Conservation (phyloP, 2,113 vertebrate species). For the Alectura lathami region DNA sequence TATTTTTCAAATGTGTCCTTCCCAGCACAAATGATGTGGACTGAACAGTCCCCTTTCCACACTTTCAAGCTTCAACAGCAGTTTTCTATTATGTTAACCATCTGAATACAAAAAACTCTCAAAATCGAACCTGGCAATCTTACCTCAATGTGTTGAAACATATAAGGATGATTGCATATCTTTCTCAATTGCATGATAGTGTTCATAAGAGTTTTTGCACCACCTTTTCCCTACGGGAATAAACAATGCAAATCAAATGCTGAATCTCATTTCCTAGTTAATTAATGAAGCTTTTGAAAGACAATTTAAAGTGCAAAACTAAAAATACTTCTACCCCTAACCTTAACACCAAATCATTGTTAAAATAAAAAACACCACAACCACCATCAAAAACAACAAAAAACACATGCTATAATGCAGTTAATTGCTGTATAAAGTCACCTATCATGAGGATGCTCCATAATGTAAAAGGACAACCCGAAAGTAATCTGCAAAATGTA, state of each 20-base stretch:
- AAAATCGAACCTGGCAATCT: background rate
- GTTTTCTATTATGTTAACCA: background rate
- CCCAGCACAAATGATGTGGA: background rate
- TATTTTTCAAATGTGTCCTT: background rate
- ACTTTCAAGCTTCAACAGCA: background rate
- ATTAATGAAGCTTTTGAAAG: background rate
- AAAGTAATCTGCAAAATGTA: background rate
- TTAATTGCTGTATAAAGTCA: background rate
- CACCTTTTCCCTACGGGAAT: slow-evolving; percentile 91
- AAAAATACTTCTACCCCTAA: background rate
- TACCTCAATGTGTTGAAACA: slow-evolving; percentile 97
- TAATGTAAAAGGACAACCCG: background rate
- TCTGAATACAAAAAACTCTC: background rate
- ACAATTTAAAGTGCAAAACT: background rate
- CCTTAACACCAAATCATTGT: accelerated
- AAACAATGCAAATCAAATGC: background rate
- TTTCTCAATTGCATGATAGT: slow-evolving; percentile 99
- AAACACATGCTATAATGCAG: background rate
- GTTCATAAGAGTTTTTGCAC: slow-evolving; percentile 98
- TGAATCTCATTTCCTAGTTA: background rate
- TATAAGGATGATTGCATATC: slow-evolving; percentile 98
- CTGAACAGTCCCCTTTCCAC: background rate
- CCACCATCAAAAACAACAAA: background rate
- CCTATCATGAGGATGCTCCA: background rate
- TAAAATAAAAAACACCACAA: background rate